A percentile compares a stretch with the other conserved stretches of the same genome.
Evolutionary conservation across 2,888 invertebrate species (phyloP).

Genomic region (Melieria picta): DNA sequence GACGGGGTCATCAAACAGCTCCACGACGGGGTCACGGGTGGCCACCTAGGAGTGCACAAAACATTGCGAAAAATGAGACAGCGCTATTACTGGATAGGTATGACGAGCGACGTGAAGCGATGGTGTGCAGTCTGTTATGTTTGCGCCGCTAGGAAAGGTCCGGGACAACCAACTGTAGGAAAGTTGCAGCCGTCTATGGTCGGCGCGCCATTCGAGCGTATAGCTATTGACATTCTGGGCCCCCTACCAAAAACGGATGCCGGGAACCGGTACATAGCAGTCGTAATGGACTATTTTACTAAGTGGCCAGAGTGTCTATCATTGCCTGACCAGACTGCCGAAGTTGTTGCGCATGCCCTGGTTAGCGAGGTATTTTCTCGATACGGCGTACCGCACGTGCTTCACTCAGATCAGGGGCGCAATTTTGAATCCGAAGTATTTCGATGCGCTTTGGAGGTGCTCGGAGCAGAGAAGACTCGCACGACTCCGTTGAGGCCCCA

Average conservation of each 20-base stretch:
- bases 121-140: background rate
- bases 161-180: background rate
- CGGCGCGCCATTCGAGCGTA: too few relatives aligned
- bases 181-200: too few relatives aligned
- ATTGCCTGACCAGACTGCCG: conserved; percentile 34
- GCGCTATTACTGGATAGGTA: too few relatives aligned
- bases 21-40: too few relatives aligned
- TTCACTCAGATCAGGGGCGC: conserved; percentile 39
- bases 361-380: conserved; percentile 34
- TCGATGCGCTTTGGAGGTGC: conserved; percentile 27
- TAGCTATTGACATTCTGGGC: conserved; percentile 11
- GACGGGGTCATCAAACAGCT: too few relatives aligned
- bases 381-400: conserved; percentile 36
- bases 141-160: background rate
- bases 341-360: conserved; percentile 20
- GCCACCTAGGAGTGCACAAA: background rate
- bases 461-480: conserved; percentile 41
- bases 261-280: conserved; percentile 31
- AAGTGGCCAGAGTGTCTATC: conserved; percentile 37
- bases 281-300: conserved; percentile 31
- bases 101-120: background rate
- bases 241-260: conserved; percentile 2
- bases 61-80: background rate
- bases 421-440: conserved; percentile 37
- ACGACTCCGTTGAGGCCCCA: conserved; percentile 52